Percentiles rank a stretch among this genome's conserved stretches.
phyloP scores from a whole-genome alignment of 2,888 invertebrate species.

The Scrobipalpa costella region DNA sequence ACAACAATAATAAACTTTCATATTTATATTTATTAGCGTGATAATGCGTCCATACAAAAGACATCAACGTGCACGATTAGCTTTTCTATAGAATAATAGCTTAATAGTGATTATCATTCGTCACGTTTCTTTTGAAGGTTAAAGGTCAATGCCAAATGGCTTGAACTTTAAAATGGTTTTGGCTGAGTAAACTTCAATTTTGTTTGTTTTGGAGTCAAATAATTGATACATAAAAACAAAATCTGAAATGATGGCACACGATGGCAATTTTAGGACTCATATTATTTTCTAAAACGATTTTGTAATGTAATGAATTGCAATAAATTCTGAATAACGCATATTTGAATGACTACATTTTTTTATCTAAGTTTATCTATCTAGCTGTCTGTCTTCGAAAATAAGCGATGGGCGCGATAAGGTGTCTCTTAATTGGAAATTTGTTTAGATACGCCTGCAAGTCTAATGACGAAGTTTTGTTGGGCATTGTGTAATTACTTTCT shows the following conservation, averaged over 20 bases:
- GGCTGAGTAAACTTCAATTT: not conserved
- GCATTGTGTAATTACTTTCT: slow-evolving; percentile 8
- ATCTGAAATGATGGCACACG: too few species aligned
- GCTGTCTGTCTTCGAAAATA: not conserved
- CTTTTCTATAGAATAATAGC: not conserved
- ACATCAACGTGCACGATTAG: slow-evolving; percentile 3
- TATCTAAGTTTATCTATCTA: too few species aligned
- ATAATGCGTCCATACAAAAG: not conserved
- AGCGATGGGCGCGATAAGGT: not conserved
- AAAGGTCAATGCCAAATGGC: not conserved
- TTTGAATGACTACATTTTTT: too few species aligned
- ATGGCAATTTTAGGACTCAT: too few species aligned
- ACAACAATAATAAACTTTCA: not conserved
- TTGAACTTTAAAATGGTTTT: not conserved
- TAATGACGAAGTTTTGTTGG: not conserved
- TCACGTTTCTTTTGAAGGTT: not conserved
- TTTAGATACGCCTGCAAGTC: slow-evolving; percentile 1
- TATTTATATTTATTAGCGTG: not conserved
- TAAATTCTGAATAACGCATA: too few species aligned
- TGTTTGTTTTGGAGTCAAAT: too few species aligned
- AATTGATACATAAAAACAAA: too few species aligned
- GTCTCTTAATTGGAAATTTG: not conserved
- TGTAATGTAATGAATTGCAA: not conserved
- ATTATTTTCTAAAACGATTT: too few species aligned
- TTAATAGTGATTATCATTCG: not conserved